Percentiles rank a stretch among this genome's conserved stretches.
Evolutionary conservation across 2,113 vertebrate species (phyloP).

Genomic region (Oryctolagus cuniculus): DNA sequence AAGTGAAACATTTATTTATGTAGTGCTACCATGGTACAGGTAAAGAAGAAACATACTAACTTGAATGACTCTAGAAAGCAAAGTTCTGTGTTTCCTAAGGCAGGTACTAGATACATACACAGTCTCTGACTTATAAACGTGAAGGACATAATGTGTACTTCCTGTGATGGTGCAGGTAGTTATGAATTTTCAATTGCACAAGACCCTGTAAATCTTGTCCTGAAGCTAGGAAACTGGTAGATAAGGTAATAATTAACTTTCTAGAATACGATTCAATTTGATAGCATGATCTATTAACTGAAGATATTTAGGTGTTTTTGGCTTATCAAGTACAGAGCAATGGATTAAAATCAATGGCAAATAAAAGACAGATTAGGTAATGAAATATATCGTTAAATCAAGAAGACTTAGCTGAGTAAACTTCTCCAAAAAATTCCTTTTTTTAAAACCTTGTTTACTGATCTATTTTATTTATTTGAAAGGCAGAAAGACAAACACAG

Average conservation of each 20-base stretch:
- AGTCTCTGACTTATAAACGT: neutral
- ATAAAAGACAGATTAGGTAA: constrained; percentile 22
- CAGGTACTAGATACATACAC: neutral
- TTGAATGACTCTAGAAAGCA: constrained; percentile 28
- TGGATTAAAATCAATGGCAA: constrained; percentile 48
- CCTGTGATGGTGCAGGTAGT: neutral
- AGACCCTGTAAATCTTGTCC: neutral
- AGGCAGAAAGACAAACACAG: no score
- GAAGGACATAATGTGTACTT: neutral
- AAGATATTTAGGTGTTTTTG: constrained; percentile 29
- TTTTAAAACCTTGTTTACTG: neutral
- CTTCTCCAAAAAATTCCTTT: neutral
- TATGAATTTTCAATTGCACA: neutral
- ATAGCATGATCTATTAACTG: neutral
- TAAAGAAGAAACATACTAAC: neutral
- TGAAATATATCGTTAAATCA: constrained; percentile 34
- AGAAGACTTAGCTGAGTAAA: constrained; percentile 39
- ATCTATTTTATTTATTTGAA: no score
- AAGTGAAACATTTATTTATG: neutral
- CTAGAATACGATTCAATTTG: neutral
- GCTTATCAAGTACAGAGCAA: neutral
- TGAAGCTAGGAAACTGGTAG: neutral
- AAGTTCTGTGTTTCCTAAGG: neutral
- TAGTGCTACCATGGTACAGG: neutral
- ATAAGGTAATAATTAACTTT: neutral